Conservation (phyloP, 1,140 invertebrate genomes). For the Drosophila rhopaloa region DNA sequence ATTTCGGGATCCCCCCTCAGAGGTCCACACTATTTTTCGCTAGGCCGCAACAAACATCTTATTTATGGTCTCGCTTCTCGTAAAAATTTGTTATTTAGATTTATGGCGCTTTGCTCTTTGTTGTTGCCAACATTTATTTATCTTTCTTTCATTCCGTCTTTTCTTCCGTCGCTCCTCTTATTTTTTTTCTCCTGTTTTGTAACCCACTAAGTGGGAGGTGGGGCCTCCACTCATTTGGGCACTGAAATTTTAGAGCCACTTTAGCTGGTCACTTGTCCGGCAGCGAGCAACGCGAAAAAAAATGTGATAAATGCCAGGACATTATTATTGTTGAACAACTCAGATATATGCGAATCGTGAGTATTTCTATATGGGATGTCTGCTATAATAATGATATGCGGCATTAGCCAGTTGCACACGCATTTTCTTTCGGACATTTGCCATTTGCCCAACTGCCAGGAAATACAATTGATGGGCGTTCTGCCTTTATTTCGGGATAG, state of each 20-base stretch:
- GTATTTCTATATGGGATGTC: constrained; percentile 32
- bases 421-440: constrained; percentile 31
- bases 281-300: constrained; percentile 26
- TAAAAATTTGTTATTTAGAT: constrained; percentile 83
- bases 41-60: constrained; percentile 71
- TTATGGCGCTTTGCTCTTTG: constrained; percentile 81
- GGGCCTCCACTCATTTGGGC: constrained; percentile 50
- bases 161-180: constrained; percentile 10
- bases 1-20: constrained; percentile 12
- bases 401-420: constrained; percentile 56
- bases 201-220: constrained; percentile 31
- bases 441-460: constrained; percentile 15
- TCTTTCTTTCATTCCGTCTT: constrained; percentile 54
- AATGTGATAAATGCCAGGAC: constrained; percentile 67
- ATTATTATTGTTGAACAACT: constrained; percentile 63
- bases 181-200: constrained; percentile 4
- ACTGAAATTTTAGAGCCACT: constrained; percentile 82
- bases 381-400: constrained; percentile 51
- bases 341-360: constrained; percentile 21
- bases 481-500: neutral
- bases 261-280: constrained; percentile 56
- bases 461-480: constrained; percentile 3
- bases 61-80: constrained; percentile 82
- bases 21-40: constrained; percentile 49
- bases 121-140: constrained; percentile 81